Conservation (phyloP, 2,797 vertebrate species). For the Pelodytes ibericus region DNA sequence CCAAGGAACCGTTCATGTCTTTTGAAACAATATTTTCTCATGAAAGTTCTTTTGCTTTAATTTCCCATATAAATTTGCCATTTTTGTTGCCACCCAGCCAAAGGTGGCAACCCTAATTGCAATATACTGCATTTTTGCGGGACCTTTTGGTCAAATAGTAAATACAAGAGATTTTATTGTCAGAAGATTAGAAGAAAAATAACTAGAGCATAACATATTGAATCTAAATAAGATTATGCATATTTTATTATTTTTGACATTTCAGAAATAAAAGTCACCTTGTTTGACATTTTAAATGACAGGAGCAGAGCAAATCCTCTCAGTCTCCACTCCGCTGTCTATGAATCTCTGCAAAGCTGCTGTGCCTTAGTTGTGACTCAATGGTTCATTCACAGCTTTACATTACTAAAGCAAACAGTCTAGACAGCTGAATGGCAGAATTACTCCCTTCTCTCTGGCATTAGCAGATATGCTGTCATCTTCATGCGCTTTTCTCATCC, state of each 20-base stretch:
- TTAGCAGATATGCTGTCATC: conserved; percentile 70
- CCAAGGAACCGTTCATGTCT: too few relatives aligned
- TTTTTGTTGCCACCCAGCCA: too few relatives aligned
- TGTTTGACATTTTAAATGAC: conserved; percentile 65
- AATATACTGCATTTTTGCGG: too few relatives aligned
- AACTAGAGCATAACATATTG: too few relatives aligned
- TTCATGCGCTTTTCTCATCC: conserved; percentile 67
- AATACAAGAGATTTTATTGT: too few relatives aligned
- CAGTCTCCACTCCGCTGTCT: conserved; percentile 69
- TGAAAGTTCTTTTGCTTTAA: too few relatives aligned
- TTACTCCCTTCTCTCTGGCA: conserved; percentile 68
- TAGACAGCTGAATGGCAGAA: conserved; percentile 77
- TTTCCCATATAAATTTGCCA: too few relatives aligned
- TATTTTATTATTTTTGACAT: conserved; percentile 54
- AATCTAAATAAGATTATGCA: too few relatives aligned
- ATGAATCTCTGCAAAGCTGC: conserved; percentile 75
- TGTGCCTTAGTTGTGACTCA: conserved; percentile 62
- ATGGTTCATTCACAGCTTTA: conserved; percentile 72
- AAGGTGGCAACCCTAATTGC: too few relatives aligned
- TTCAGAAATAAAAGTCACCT: conserved; percentile 62
- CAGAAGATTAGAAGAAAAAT: too few relatives aligned
- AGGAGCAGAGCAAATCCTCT: conserved; percentile 77
- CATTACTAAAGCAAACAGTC: conserved; percentile 79
- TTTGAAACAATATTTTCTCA: too few relatives aligned
- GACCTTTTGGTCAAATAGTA: too few relatives aligned